Evolutionary conservation across 2,797 vertebrate genomes (phyloP), one percentile per base, ranked within the genome.

Genomic region (Sitta carolinensis): DNA sequence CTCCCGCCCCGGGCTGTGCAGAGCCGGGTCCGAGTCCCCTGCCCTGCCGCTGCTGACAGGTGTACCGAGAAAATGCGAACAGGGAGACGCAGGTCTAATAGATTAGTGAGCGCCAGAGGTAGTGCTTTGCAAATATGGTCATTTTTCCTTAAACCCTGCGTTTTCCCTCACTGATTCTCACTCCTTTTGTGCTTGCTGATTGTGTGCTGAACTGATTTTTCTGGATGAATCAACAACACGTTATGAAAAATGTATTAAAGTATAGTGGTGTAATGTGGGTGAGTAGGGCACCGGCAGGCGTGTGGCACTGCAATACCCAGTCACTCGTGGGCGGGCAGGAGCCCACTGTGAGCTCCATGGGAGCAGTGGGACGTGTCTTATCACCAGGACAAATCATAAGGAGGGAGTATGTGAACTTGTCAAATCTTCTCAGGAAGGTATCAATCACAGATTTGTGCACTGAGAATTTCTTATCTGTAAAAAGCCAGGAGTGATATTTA

Each of bases 271-370:
- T 85, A 45, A 69, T 85, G 84, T 54, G 88, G 94, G 95, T 94
- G 94, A 96, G 86, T 93, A 96, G 96, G 93, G 67, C 84, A 92
- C 16, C 18, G 43, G 9, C 78, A 55, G n/a, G 86, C 93, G 15
- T 40, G 52, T 63, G 84, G 89, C 77, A 32, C 78, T 76, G 90
- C 88, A 54, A 76, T 70, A 55, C 36, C 47, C 68, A 4, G 66
- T 32, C 94, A 30, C 89, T 91, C 38, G 2, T 19, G 72, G 80
- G 59, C 84, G 75, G 79, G 75, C 62, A 54, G 32, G 92, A 94
- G 81, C 93, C 75, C 78, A 25, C 45, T 22, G 59, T 9, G 13
- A 8, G 42, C 80, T 89, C 51, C 21, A 4, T 13, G 32, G 68
- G 75, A 93, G 78, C 75, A 15, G 29, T 15, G 61, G 91, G 63